These are phyloP conservation scores for Empis livida DNA, from an alignment of 2,888 invertebrate species.

Conservation along the genomic window DNA sequence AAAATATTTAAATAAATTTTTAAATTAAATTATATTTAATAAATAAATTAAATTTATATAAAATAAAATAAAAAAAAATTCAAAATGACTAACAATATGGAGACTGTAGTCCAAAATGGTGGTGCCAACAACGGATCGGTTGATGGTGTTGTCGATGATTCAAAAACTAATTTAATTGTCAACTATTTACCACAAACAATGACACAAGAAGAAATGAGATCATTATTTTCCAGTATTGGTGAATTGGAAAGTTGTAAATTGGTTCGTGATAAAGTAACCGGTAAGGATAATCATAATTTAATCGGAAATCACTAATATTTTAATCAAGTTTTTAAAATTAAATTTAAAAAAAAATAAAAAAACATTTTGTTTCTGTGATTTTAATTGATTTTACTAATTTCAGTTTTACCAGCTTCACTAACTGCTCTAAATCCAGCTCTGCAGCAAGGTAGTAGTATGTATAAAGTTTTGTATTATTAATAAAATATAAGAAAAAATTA, in stretches of 20 bases:
- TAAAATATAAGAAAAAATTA: background rate
- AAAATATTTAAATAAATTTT: conserved; percentile 7
- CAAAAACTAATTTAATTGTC: conserved; percentile 88
- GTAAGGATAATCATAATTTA: conserved; percentile 42
- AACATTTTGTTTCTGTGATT: too few species aligned
- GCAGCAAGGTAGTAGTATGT: conserved; percentile 28
- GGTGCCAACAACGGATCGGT: conserved; percentile 33
- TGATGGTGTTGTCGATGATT: conserved; percentile 73
- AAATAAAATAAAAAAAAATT: conserved; percentile 23
- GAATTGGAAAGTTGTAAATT: conserved; percentile 96
- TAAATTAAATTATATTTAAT: conserved; percentile 2
- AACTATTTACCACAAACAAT: conserved; percentile 91
- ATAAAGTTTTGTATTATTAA: background rate
- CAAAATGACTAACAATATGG: conserved; percentile 38
- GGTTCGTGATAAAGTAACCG: conserved; percentile 92
- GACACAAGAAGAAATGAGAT: conserved; percentile 90
- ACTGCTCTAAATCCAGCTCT: conserved; percentile 34
- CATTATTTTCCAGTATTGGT: conserved; percentile 87
- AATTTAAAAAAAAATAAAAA: too few species aligned
- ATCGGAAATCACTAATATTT: too few species aligned
- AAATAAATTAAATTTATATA: conserved; percentile 15
- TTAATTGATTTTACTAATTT: conserved; percentile 10
- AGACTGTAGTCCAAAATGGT: conserved; percentile 72
- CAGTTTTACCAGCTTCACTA: conserved; percentile 34
- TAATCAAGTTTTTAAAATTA: too few species aligned